Base-by-base conservation (phyloP, 2,888 invertebrate genomes). In the Disparrhopalites patrizii region DNA sequence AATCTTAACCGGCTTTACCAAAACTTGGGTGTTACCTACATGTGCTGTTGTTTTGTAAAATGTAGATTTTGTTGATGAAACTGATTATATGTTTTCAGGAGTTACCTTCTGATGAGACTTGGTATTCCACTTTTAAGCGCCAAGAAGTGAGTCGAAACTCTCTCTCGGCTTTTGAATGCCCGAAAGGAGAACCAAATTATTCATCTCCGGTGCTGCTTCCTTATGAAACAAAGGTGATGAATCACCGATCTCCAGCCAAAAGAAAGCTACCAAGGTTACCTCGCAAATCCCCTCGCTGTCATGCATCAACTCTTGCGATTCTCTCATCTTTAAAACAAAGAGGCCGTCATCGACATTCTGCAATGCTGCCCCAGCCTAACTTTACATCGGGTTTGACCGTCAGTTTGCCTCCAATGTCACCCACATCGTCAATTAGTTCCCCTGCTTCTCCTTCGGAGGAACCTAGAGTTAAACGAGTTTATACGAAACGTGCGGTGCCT, bases 221-320 rank as follows among this genome's bases (percentile, higher is more conserved):
- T 1, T 75, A 75, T 33, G 73, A 75, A 64, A 68, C 71, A 55
- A 70, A 73, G 50, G 63, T 62, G 38, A 55, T 65, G n/a, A 20
- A 56, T 51, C 47, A 65, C 30, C 66, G 73, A 67, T 66, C 73
- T 62, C 71, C 69, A 33, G 40, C 54, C 25, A 50, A 36, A 23
- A 70, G 65, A 2, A 52, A 23, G 30, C 27, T 38, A 23, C 54
- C 62, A 76, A 78, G 73, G 77, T 77, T 75, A 78, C 89, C 91
- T 0, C 81, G 93, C 43, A 92, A 92, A 77, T 91, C 91, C 0
- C 93, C 93, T 0, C 82, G 93, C 25, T 92, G 92, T 78, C 92
- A 93, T 77, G 92, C 92, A 0, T 91, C 91, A 0, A 93, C 93
- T 0, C 79, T 91, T 67, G 92, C 92, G 0, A 89, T 92, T 65